Conservation (phyloP, 2,113 vertebrate species). For the Seriola dumerili region DNA sequence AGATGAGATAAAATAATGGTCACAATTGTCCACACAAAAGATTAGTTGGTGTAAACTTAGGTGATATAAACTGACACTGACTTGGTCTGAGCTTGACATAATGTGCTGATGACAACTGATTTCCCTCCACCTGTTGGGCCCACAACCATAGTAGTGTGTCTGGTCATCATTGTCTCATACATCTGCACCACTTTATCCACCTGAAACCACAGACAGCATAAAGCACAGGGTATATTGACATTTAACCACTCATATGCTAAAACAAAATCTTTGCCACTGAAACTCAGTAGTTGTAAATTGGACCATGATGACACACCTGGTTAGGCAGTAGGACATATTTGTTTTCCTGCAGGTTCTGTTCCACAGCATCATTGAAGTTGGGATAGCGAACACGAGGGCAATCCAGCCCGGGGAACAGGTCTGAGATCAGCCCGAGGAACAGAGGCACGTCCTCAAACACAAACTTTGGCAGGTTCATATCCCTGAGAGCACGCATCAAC, state of each 20-base stretch:
- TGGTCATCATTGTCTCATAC: constrained; percentile 98
- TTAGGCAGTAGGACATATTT: constrained; percentile 87
- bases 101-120: constrained; percentile 93
- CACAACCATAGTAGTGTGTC: constrained; percentile 97
- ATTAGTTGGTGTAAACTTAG: neutral
- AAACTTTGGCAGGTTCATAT: constrained; percentile 98
- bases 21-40: neutral
- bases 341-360: constrained; percentile 86
- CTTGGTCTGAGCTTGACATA: constrained; percentile 96
- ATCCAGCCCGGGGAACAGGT: constrained; percentile 95
- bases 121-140: constrained; percentile 98
- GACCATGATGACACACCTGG: constrained; percentile 84
- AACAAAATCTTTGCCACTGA: neutral
- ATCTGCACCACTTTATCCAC: constrained; percentile 98
- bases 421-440: constrained; percentile 95
- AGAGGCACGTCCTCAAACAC: constrained; percentile 97
- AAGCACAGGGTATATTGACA: neutral
- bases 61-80: constrained; percentile 70
- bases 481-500: constrained; percentile 94
- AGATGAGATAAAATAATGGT: constrained; percentile 19
- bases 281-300: neutral
- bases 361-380: constrained; percentile 92
- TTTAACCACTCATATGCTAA: neutral
- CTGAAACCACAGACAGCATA: constrained; percentile 75
- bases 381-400: constrained; percentile 95